Evolutionary conservation across 2,797 vertebrate genomes (phyloP), one percentile per base, ranked within the genome.

Genomic region (Poeciliopsis turneri): DNA sequence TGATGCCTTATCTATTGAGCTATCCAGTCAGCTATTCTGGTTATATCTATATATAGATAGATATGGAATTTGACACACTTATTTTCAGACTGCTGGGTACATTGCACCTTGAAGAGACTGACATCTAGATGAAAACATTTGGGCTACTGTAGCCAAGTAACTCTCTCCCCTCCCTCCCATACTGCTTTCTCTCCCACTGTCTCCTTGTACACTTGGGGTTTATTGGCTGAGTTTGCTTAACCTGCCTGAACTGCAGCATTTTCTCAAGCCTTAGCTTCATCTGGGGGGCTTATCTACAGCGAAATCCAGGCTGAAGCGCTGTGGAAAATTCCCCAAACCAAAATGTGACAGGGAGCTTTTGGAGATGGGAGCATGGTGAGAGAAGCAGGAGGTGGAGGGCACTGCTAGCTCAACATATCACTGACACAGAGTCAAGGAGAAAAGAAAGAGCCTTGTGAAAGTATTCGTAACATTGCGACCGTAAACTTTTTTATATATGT

Each of bases 151-250:
- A 75, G 33, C 77, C 71, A 69, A 87, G 72, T 69, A 75, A 75
- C 74, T 30, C 71, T 66, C 79, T 8, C 47, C 49, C 75, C 39
- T 18, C 61, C 59, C 20, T 70, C 18, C 23, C 18, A 23, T 23
- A 53, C 57, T 76, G 41, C 39, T 73, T 57, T 70, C 12, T 70
- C 55, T 75, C 39, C 72, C 70, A 51, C 55, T 25, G n/a, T 74
- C 71, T 79, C 55, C 33, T 77, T 51, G 47, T 30, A 75, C 79
- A 79, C 84, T 41, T 20, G 39, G 59, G 72, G 41, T 69, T 78
- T 84, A 82, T 74, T 55, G 53, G 77, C 82, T 66, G 72, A 53
- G 89, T 94, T 94, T 95, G 88, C 85, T 93, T 91, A 93, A 95
- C 91, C 93, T 94, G 94, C 78, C 77, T 88, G 84, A 83, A 88